Conservation (phyloP, 2,888 invertebrate genomes). For the Ectobius pallidus region DNA sequence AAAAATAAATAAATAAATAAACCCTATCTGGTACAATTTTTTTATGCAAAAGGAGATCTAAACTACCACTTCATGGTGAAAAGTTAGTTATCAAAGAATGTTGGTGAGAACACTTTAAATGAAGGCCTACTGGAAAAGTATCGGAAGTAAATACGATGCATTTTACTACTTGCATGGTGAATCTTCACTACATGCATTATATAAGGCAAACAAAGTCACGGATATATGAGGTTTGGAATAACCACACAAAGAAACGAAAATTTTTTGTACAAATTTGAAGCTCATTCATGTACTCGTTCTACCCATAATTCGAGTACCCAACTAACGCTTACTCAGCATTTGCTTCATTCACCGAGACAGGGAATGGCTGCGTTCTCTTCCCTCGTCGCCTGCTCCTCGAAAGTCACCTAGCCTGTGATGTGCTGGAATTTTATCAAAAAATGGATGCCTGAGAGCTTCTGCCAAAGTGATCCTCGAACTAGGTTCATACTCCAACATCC, state of each 20-base stretch:
- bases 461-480: slow-evolving; percentile 83
- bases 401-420: slow-evolving; percentile 73
- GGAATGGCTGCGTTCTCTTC: slow-evolving; percentile 71
- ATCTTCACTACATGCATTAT: background rate
- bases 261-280: background rate
- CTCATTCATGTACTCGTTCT: slow-evolving; percentile 3
- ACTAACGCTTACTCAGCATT: slow-evolving; percentile 23
- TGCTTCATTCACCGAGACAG: slow-evolving; percentile 67
- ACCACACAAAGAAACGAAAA: too few relatives aligned
- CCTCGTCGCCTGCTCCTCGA: slow-evolving; percentile 56
- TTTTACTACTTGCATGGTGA: background rate
- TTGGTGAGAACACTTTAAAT: too few relatives aligned
- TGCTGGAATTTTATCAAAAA: slow-evolving; percentile 85
- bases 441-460: slow-evolving; percentile 90
- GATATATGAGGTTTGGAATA: too few relatives aligned
- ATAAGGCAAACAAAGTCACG: background rate
- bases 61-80: too few relatives aligned
- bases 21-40: too few relatives aligned
- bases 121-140: too few relatives aligned
- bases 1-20: too few relatives aligned
- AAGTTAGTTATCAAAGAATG: too few relatives aligned
- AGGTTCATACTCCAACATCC: slow-evolving; percentile 98
- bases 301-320: slow-evolving; percentile 22
- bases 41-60: too few relatives aligned
- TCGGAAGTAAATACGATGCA: background rate